Percentiles rank a stretch among this genome's conserved stretches.
Evolutionary conservation across 1,140 invertebrate genomes (phyloP).

Genomic region (Drosophila yakuba): DNA sequence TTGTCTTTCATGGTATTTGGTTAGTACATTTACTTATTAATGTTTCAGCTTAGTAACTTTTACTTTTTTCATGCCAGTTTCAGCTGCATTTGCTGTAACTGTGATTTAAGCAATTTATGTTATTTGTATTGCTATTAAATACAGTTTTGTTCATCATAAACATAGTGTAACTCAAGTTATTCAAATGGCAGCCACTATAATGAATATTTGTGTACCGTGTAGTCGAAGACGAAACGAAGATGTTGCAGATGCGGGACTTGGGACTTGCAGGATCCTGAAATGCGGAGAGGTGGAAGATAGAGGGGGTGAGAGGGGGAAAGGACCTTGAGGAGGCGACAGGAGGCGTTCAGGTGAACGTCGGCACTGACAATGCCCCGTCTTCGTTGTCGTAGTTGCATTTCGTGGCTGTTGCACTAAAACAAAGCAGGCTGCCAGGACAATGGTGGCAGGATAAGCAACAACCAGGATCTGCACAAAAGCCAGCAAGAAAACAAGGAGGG

Average conservation of each 20-base stretch:
- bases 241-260: slow-evolving; percentile 16
- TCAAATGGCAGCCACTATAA: no score
- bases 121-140: no score
- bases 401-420: slow-evolving; percentile 61
- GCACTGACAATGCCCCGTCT: slow-evolving; percentile 48
- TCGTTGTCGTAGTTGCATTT: slow-evolving; percentile 50
- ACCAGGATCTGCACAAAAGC: slow-evolving; percentile 12
- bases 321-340: slow-evolving; percentile 14
- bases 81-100: no score
- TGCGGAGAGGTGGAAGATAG: no score
- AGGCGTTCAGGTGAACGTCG: slow-evolving; percentile 55
- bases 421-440: slow-evolving; percentile 52
- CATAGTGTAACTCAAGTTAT: no score
- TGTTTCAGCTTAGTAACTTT: no score
- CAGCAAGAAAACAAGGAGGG: slow-evolving; percentile 2
- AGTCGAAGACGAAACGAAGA: slow-evolving; percentile 23
- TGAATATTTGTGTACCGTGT: background rate
- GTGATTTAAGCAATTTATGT: no score
- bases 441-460: slow-evolving; percentile 50
- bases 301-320: background rate
- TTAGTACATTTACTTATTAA: no score
- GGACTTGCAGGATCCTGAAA: background rate
- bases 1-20: no score
- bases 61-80: no score
- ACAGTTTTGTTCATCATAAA: no score